phyloP scores from a whole-genome alignment of 2,888 invertebrate genomes.

The Crematogaster levior region DNA sequence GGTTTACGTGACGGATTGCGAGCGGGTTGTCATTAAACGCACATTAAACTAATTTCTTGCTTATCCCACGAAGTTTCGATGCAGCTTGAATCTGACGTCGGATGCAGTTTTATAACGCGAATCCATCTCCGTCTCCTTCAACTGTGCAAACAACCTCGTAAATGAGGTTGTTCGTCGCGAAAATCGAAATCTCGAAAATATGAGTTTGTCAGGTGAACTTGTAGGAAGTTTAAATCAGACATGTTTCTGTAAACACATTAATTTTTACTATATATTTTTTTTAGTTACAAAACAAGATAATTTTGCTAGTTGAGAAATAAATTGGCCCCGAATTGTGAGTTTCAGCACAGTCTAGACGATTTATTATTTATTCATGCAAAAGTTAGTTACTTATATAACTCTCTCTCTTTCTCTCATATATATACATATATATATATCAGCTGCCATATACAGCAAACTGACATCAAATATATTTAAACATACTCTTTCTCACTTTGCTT shows the following conservation, averaged over 20 bases:
- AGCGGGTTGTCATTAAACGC: constrained; percentile 26
- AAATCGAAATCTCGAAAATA: constrained; percentile 32
- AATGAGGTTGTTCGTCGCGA: constrained; percentile 33
- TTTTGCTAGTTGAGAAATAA: neutral
- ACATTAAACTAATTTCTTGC: constrained; percentile 46
- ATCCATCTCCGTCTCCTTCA: constrained; percentile 7
- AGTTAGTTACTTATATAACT: too few relatives aligned
- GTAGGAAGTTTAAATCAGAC: neutral
- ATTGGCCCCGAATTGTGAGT: neutral
- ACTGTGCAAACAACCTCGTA: constrained; percentile 27
- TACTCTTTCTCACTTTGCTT: neutral
- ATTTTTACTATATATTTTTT: neutral
- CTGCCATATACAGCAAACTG: neutral
- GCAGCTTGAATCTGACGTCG: neutral
- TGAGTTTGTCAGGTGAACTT: constrained; percentile 31
- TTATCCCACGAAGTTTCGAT: constrained; percentile 38
- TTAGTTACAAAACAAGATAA: neutral
- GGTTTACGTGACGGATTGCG: constrained; percentile 20
- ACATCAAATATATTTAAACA: neutral
- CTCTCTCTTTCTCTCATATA: too few relatives aligned
- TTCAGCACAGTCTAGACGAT: neutral
- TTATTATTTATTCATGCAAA: neutral
- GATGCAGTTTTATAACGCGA: constrained; percentile 38
- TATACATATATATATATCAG: neutral
- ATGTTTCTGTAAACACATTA: neutral